These are phyloP conservation scores for Gallinago paraguaiae DNA, from an alignment of 2,113 vertebrate genomes.

Conservation along the genomic window DNA sequence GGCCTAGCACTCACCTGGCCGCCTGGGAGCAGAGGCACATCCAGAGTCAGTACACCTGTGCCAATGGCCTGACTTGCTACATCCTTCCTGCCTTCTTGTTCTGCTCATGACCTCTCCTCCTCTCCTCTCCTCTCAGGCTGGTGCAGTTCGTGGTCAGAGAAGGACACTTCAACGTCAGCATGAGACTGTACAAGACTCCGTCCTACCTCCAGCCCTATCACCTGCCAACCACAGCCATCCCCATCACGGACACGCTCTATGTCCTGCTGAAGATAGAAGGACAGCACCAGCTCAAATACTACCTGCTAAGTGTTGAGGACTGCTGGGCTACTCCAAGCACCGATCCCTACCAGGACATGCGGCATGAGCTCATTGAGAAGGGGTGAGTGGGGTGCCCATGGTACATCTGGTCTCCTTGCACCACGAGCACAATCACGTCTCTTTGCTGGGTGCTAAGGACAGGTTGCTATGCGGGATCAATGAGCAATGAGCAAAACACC, in stretches of 20 bases:
- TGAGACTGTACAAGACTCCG: conserved; percentile 47
- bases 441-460: not conserved
- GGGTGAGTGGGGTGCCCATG: conserved; percentile 10
- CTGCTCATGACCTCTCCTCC: not conserved
- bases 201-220: conserved; percentile 45
- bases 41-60: not conserved
- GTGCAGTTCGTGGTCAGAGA: conserved; percentile 57
- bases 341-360: not conserved
- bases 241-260: not conserved
- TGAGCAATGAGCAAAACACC: not conserved
- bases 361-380: conserved; percentile 55
- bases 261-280: conserved; percentile 62
- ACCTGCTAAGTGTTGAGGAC: conserved; percentile 52
- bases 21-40: not conserved
- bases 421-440: rapidly evolving
- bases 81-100: not conserved
- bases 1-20: not conserved
- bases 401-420: not conserved
- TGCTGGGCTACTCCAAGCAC: conserved; percentile 57
- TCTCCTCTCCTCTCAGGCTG: conserved; percentile 22
- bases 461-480: not conserved
- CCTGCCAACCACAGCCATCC: not conserved
- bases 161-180: conserved; percentile 61
- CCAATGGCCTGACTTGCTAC: not conserved
- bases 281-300: conserved; percentile 50